Percentiles rank a stretch among this genome's conserved stretches.
phyloP scores from a whole-genome alignment of 2,797 vertebrate genomes.

The Enteromius viviparus region DNA sequence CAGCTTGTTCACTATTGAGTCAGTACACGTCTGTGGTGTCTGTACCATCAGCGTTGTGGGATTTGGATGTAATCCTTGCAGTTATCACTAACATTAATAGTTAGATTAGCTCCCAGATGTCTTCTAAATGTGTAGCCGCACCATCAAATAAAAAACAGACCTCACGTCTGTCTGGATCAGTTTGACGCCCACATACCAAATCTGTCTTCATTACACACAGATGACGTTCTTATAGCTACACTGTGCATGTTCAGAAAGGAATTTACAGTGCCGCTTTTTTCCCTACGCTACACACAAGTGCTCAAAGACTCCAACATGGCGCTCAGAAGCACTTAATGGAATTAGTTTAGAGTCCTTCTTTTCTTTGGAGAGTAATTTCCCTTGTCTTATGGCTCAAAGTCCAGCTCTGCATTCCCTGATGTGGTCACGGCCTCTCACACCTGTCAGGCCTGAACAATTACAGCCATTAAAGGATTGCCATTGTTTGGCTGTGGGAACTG shows the following conservation, averaged over 20 bases:
- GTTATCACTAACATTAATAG: slow-evolving; percentile 53
- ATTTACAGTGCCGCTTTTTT: background rate
- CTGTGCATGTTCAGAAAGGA: slow-evolving; percentile 11
- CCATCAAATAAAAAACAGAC: slow-evolving; percentile 17
- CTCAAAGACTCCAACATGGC: background rate
- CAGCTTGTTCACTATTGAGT: slow-evolving; percentile 56
- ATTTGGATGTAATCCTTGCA: slow-evolving; percentile 53
- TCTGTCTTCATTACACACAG: slow-evolving; percentile 26
- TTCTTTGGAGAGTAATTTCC: slow-evolving; percentile 6
- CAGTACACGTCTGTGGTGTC: slow-evolving; percentile 50
- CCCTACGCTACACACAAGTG: background rate
- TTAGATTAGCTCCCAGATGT: slow-evolving; percentile 19
- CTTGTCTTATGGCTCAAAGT: slow-evolving; percentile 34
- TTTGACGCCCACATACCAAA: slow-evolving; percentile 15
- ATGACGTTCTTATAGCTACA: background rate
- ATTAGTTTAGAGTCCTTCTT: slow-evolving; percentile 20
- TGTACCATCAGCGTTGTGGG: slow-evolving; percentile 35
- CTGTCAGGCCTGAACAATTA: slow-evolving; percentile 66
- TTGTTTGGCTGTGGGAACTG: slow-evolving; percentile 62
- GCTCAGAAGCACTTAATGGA: slow-evolving; percentile 9
- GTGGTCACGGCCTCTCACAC: slow-evolving; percentile 57
- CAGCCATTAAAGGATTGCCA: slow-evolving; percentile 70
- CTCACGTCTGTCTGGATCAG: slow-evolving; percentile 10
- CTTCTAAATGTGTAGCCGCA: background rate
- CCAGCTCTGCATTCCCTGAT: slow-evolving; percentile 31